Percentiles rank a stretch among this genome's conserved stretches.
These are phyloP conservation scores for Drosophila chauvacae DNA, from an alignment of 1,140 invertebrate species.

Conservation along the genomic window DNA sequence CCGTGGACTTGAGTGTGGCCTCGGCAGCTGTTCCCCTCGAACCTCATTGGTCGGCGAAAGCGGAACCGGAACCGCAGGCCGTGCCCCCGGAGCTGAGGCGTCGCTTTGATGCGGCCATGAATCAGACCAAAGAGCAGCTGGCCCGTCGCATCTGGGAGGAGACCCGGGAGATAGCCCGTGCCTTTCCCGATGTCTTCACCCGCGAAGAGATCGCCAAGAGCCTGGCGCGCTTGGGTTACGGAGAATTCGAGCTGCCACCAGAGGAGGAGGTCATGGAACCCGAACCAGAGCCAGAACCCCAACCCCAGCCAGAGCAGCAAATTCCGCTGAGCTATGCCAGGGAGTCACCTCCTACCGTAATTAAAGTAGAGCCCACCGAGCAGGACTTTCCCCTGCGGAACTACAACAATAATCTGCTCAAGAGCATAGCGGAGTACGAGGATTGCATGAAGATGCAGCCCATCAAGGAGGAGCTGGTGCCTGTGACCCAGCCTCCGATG, in stretches of 20 bases:
- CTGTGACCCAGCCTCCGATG: not conserved
- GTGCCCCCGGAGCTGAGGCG: conserved; percentile 57
- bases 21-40: conserved; percentile 56
- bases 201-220: conserved; percentile 80
- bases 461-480: conserved; percentile 18
- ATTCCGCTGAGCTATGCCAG: conserved; percentile 32
- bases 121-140: conserved; percentile 73
- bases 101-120: conserved; percentile 68
- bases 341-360: not conserved
- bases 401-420: conserved; percentile 78
- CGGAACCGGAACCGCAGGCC: conserved; percentile 44
- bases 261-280: conserved; percentile 67
- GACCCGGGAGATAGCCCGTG: conserved; percentile 76
- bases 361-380: conserved; percentile 43
- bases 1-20: conserved; percentile 78
- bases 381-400: conserved; percentile 62
- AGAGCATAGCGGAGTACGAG: conserved; percentile 81
- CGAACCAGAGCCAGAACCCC: conserved; percentile 18
- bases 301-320: conserved; percentile 21
- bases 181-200: conserved; percentile 81
- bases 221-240: conserved; percentile 73
- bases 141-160: conserved; percentile 82
- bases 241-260: conserved; percentile 73
- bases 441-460: conserved; percentile 67
- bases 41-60: conserved; percentile 45